Conservation (phyloP, 2,113 vertebrate species). For the Caranx melampygus region DNA sequence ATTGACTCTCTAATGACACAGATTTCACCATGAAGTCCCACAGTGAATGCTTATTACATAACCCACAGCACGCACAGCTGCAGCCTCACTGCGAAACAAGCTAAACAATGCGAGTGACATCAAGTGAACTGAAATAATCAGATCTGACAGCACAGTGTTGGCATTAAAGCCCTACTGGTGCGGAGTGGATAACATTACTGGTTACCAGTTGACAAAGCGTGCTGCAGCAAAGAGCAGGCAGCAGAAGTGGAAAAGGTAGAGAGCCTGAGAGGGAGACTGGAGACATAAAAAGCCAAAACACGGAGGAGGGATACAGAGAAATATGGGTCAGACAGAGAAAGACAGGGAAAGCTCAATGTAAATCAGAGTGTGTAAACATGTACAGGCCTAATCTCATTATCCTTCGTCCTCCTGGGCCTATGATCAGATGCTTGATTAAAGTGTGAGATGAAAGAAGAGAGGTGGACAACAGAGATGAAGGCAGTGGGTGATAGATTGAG, state of each 20-base stretch:
- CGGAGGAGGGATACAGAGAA: conserved; percentile 54
- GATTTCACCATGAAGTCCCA: not conserved
- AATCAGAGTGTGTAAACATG: conserved; percentile 80
- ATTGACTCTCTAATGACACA: not conserved
- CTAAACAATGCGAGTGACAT: conserved; percentile 1
- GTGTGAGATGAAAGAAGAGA: conserved; percentile 60
- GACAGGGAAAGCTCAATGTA: conserved; percentile 66
- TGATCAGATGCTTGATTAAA: conserved; percentile 72
- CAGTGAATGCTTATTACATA: conserved; percentile 9
- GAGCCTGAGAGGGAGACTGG: conserved; percentile 25
- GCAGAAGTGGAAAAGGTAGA: conserved; percentile 19
- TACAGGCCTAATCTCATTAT: conserved; percentile 80
- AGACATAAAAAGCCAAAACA: conserved; percentile 59
- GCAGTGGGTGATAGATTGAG: conserved; percentile 2
- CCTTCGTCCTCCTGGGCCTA: conserved; percentile 57
- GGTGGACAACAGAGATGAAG: conserved; percentile 43
- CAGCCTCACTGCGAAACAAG: not conserved
- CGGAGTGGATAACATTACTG: conserved; percentile 8
- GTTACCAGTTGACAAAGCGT: conserved; percentile 37
- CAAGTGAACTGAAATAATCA: conserved; percentile 23
- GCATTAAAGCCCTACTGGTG: conserved; percentile 18
- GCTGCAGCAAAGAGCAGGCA: conserved; percentile 26
- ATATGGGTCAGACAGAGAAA: conserved; percentile 78
- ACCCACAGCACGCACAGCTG: not conserved
- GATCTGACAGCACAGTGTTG: conserved; percentile 12